Evolutionary conservation across 2,888 invertebrate species (phyloP), one percentile per base, ranked within the genome.

Genomic region (Latrodectus elegans): DNA sequence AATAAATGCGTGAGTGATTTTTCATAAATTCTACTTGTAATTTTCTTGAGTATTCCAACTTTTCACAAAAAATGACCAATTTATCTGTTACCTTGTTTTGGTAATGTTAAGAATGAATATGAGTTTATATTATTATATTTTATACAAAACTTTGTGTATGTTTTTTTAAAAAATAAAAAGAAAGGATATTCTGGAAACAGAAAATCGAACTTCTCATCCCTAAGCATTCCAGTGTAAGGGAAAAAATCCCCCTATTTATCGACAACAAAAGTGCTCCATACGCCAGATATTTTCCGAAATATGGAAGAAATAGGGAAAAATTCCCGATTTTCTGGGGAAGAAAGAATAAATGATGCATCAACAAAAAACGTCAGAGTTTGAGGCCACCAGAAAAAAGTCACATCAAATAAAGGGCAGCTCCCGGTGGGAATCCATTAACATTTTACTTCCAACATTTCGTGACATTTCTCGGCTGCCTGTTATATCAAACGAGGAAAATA

Each of bases 331-430:
- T 51, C 11, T 12, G 9, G 49, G 53, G 70, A 76, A n/a, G 70
- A 65, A 67, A 12, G 52, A 49, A 67, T 52, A 80, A 72, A 80
- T 72, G 80, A 80, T 72, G 80, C 80, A 80, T 80, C 80, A 60
- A 72, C 80, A 80, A 67, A 81, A 64, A 64, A 67, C n/a, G 55
- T 64, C 76, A 49, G 49, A 38, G 17, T 65, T 65, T 76, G 64
- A 75, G 64, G 65, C 65, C 8, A 67, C 11, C 67, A 67, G 73
- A 73, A 81, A 72, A 81, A 67, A 60, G n/a, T 60, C 60, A 67
- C 67, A 64, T 64, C 74, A 65, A 74, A 78, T 78, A 70, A 49
- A 55, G n/a, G n/a, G n/a, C 12, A 49, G 15, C 53, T 73, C 81
- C 73, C 81, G 26, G 17, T 26, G n/a, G 73, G 81, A 67, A 49